These are phyloP conservation scores for Palythoa grandis DNA, from an alignment of 92 coral and sea anemone genomes.

Conservation along the genomic window DNA sequence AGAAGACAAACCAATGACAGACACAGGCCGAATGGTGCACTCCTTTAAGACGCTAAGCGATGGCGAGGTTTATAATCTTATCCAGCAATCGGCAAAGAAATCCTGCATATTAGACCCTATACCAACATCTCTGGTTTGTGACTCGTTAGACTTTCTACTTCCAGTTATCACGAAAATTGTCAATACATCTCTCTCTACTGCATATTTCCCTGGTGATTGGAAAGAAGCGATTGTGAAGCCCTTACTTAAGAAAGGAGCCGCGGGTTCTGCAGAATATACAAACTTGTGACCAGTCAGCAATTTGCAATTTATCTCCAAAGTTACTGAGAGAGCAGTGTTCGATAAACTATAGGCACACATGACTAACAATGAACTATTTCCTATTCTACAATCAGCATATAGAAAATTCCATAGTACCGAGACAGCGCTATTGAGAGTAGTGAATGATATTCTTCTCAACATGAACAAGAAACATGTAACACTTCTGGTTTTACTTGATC, in stretches of 20 bases:
- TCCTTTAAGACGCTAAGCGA: slow-evolving; percentile 11
- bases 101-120: slow-evolving; percentile 26
- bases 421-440: neutral
- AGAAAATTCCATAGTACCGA: neutral
- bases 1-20: slow-evolving; percentile 19
- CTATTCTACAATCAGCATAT: slow-evolving; percentile 29
- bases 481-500: slow-evolving; percentile 21
- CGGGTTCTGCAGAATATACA: neutral
- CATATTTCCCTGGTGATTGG: slow-evolving; percentile 3
- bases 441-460: slow-evolving; percentile 24
- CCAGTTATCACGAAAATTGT: slow-evolving; percentile 11
- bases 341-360: neutral
- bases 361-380: slow-evolving; percentile 20
- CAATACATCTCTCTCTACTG: neutral
- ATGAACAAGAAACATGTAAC: slow-evolving; percentile 39
- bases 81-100: slow-evolving; percentile 31
- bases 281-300: slow-evolving; percentile 24
- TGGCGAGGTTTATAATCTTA: neutral
- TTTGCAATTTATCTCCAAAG: slow-evolving; percentile 37
- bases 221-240: slow-evolving; percentile 35
- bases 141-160: neutral
- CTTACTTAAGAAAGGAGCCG: slow-evolving; percentile 1
- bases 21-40: slow-evolving; percentile 4
- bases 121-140: slow-evolving; percentile 30
- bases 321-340: neutral